Evolutionary conservation across 2,888 invertebrate species (phyloP).

Genomic region (Trichogramma evanescens): DNA sequence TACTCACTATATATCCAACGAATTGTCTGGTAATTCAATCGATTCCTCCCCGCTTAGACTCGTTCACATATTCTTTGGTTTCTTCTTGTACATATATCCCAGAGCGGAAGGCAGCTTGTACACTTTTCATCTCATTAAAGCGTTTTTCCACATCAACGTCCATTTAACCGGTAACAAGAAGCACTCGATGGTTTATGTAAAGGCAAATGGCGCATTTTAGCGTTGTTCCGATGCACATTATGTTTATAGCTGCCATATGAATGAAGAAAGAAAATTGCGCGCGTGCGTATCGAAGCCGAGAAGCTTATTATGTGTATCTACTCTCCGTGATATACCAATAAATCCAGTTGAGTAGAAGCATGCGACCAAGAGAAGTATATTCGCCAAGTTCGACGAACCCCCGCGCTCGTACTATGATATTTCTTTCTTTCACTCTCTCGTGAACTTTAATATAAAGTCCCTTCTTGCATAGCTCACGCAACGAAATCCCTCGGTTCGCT

Average conservation of each 20-base stretch:
- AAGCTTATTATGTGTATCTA: too few species aligned
- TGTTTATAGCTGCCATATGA: too few species aligned
- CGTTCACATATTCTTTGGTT: too few species aligned
- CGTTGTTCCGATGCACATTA: neutral
- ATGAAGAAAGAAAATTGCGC: too few species aligned
- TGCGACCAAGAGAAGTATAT: too few species aligned
- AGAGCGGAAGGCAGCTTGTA: neutral
- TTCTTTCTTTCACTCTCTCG: neutral
- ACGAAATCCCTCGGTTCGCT: conserved; percentile 1
- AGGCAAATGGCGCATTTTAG: neutral
- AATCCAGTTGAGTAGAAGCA: conserved; percentile 5
- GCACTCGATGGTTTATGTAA: conserved; percentile 1
- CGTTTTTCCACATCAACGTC: neutral
- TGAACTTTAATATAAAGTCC: neutral
- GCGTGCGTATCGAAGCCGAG: too few species aligned
- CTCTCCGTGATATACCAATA: conserved; percentile 9
- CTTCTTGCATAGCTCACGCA: conserved; percentile 1
- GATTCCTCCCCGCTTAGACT: too few species aligned
- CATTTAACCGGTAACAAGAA: conserved; percentile 1
- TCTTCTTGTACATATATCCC: too few species aligned
- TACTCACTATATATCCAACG: too few species aligned
- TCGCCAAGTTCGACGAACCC: conserved; percentile 1
- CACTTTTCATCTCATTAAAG: neutral
- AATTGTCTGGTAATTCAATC: too few species aligned
- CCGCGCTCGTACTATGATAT: neutral